Evolutionary conservation across 2,797 vertebrate genomes (phyloP), one percentile per base, ranked within the genome.

Genomic region (Arremon aurantiirostris): DNA sequence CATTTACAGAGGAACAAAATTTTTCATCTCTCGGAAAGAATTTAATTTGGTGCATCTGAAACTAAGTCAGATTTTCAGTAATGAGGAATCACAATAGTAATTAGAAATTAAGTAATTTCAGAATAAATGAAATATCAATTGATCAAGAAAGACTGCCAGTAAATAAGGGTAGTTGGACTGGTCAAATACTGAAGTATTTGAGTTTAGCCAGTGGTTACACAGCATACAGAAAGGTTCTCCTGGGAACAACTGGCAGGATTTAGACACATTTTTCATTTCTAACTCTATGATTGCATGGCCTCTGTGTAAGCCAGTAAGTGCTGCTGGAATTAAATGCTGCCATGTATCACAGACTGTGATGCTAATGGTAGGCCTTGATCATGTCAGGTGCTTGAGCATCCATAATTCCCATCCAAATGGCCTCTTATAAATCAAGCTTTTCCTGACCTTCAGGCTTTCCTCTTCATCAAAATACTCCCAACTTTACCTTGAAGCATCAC

Each of bases 401-500:
- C 80, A 56, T 82, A 90, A 93, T 91, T 90, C 47, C 47, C 44
- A 86, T 42, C 52, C 66, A 86, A 93, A 91, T 60, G 41, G 63
- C 46, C 82, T 93, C 70, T 76, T 69, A 86, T 59, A 91, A 94
- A 96, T 95, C 64, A 88, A 84, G 52, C 9, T 88, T 89, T 82
- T 86, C 47, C 64, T 75, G 79, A 78, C 79, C 68, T 91, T 90
- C 76, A 52, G 75, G 50, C 41, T 92, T 75, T 80, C 30, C 37
- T 66, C 84, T 92, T 94, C 50, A 82, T 89, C 85, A 82, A 52
- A 93, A 82, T 49, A 69, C 1, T 49, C 70, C 72, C 32, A 37
- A n/a, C 75, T 89, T 97, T 97, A 98, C 98, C 97, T 98, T 98
- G 98, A 86, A 98, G 96, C 97, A 97, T 97, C 83, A 98, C 97